Conservation (phyloP, 2,888 invertebrate species). For the Drosophila ustulata region DNA sequence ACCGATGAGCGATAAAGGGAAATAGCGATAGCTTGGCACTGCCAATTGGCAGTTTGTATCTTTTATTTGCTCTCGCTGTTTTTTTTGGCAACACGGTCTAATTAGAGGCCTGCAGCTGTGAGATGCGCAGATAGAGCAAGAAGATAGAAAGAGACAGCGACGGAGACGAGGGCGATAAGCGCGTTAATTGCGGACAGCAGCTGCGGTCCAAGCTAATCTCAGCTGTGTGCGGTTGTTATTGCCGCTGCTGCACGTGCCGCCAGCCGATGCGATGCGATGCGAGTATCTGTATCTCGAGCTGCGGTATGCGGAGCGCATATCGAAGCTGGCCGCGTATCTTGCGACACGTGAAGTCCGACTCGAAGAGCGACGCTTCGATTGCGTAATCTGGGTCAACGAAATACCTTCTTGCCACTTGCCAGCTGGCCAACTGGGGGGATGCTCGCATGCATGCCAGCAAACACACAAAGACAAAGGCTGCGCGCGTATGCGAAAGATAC, state of each 20-base stretch:
- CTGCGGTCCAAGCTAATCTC: conserved; percentile 46
- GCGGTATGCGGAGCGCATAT: conserved; percentile 28
- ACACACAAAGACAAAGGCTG: conserved; percentile 24
- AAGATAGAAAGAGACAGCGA: not conserved
- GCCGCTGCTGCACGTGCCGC: conserved; percentile 44
- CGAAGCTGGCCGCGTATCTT: conserved; percentile 12
- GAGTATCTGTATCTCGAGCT: conserved; percentile 24
- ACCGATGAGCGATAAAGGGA: conserved; percentile 13
- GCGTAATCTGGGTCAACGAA: conserved; percentile 74
- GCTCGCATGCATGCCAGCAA: conserved; percentile 25
- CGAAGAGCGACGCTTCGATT: conserved; percentile 41
- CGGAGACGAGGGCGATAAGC: not conserved
- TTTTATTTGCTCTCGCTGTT: not conserved
- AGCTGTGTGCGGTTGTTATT: too few relatives aligned
- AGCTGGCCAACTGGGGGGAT: not conserved
- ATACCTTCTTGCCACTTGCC: conserved; percentile 57
- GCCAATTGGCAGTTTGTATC: conserved; percentile 39
- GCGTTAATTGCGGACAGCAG: conserved; percentile 36
- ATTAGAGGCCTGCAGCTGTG: conserved; percentile 36
- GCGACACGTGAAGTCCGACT: conserved; percentile 3
- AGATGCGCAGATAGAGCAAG: not conserved
- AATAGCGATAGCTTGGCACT: conserved; percentile 27
- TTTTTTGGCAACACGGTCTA: conserved; percentile 47
- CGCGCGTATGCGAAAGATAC: conserved; percentile 50
- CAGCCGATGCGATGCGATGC: not conserved